Conservation (phyloP, 2,797 vertebrate genomes). For the Cygnus olor region DNA sequence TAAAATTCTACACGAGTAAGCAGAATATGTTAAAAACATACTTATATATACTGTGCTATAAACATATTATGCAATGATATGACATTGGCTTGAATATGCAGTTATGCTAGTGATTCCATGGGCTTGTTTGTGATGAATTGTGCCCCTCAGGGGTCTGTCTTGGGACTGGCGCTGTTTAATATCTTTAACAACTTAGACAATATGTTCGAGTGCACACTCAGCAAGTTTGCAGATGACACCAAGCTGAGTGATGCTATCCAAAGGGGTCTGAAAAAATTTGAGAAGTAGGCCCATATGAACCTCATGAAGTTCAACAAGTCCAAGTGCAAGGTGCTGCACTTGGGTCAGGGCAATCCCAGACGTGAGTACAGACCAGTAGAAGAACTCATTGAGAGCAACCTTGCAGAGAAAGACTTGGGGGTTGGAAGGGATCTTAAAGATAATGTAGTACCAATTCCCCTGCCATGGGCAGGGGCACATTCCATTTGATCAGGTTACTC, state of each 20-base stretch:
- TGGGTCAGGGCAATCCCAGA: background rate
- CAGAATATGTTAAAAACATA: background rate
- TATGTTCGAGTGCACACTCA: background rate
- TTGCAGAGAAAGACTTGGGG: background rate
- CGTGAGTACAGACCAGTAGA: background rate
- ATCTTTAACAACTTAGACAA: background rate
- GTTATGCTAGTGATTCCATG: background rate
- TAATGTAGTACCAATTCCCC: no score
- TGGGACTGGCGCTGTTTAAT: background rate
- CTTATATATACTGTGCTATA: background rate
- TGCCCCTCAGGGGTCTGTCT: background rate
- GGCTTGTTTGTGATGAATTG: no score
- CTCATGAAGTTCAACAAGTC: background rate
- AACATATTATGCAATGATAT: background rate
- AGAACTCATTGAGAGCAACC: background rate
- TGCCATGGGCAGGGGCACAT: no score
- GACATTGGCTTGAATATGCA: background rate
- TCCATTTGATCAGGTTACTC: no score
- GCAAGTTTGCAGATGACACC: background rate
- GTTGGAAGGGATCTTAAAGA: background rate
- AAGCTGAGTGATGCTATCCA: background rate
- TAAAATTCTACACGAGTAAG: background rate
- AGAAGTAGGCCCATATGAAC: background rate
- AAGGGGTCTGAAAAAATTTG: background rate
- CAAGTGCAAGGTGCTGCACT: background rate